Evolutionary conservation across 2,797 vertebrate genomes (phyloP), one percentile per base, ranked within the genome.

Genomic region (Eulemur mongoz): DNA sequence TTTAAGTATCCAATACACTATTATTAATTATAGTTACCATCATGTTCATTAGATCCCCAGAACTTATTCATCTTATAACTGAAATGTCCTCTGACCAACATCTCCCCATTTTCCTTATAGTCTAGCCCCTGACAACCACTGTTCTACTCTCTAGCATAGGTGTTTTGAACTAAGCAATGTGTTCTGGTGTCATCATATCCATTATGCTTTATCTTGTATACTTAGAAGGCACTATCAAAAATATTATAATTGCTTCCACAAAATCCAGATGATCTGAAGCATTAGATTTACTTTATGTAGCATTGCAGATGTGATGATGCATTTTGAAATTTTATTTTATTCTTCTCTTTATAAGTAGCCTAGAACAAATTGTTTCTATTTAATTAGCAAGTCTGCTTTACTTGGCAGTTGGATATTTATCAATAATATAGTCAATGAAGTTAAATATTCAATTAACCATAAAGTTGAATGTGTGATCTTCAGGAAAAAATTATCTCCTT

Each of bases 101-200:
- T 67, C 48, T 50, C 9, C 18, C 23, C 78, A 1, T 67, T 92
- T 76, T 27, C 25, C 32, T 43, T 22, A n/a, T 12, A 38, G 8
- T 32, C 40, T 40, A 76, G 63, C 22, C 11, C 22, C 13, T 52
- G 40, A 27, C 27, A 88, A 40, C 50, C n/a, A n/a, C 20, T 35
- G 25, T 50, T 40, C n/a, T 63, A 43, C 22, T 45, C 38, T 54
- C 82, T 96, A 93, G 94, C 91, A 79, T 0, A 87, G 94, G 72
- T 57, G 13, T 92, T 93, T 95, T 97, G 92, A 86, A 90, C 3
- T 50, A 85, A 79, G 45, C 23, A 63, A n/a, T 91, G 59, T 94
- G 15, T 96, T 95, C 78, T 95, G 65, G 0, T 96, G 76, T 50
- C 67, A 3, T 97, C 84, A 38, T 22, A 73, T 40, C 38, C 93